Evolutionary conservation across 2,113 vertebrate genomes (phyloP).

Genomic region (Salvelinus namaycush): DNA sequence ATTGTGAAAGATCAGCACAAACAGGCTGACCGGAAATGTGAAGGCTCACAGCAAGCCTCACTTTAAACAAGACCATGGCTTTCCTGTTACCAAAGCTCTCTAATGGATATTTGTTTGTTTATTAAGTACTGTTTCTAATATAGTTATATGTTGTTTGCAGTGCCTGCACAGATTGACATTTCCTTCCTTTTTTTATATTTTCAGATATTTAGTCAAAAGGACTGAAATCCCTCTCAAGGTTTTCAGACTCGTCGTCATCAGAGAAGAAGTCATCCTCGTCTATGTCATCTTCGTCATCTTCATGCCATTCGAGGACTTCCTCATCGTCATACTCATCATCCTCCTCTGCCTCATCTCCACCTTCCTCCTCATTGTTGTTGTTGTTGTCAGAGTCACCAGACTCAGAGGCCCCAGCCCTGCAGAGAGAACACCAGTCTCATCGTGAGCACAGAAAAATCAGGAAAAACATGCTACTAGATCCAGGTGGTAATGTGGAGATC

Average conservation of each 20-base stretch:
- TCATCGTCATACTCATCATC: conserved; percentile 86
- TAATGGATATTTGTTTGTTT: background rate
- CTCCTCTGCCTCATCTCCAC: conserved; percentile 63
- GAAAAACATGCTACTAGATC: background rate
- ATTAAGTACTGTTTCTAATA: conserved; percentile 5
- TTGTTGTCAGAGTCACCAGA: conserved; percentile 77
- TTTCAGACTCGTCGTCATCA: conserved; percentile 87
- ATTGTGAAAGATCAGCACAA: background rate
- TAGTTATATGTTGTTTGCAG: conserved; percentile 14
- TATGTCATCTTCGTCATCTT: conserved; percentile 56
- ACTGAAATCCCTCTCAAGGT: conserved; percentile 83
- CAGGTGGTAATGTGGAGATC: background rate
- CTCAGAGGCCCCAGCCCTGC: conserved; percentile 72
- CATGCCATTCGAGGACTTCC: conserved; percentile 88
- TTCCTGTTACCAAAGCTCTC: background rate
- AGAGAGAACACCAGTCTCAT: background rate
- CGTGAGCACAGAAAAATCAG: background rate
- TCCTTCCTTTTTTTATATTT: background rate
- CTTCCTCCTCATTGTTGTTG: conserved; percentile 59
- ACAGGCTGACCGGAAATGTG: background rate
- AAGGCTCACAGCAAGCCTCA: background rate
- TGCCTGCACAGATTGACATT: conserved; percentile 11
- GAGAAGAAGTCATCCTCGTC: conserved; percentile 91
- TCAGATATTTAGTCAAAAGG: conserved; percentile 64
- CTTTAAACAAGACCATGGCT: background rate